These are phyloP conservation scores for Ceyx cyanopectus DNA, from an alignment of 2,113 vertebrate species.

Conservation along the genomic window DNA sequence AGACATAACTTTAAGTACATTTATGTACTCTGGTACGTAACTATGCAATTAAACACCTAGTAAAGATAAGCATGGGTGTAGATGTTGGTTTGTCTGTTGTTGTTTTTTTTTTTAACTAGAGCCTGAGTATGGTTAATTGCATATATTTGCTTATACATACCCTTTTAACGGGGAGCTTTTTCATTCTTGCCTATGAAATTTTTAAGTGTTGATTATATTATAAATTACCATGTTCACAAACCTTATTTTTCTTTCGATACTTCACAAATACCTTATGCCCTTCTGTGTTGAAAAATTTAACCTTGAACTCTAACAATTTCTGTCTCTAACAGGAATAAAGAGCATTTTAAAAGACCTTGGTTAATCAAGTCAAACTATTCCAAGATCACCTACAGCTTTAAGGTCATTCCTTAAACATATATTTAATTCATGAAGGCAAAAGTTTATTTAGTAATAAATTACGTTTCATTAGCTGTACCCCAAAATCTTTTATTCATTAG, in stretches of 20 bases:
- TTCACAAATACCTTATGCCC: not conserved
- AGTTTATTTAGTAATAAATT: not conserved
- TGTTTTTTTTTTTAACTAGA: not conserved
- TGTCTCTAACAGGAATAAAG: not conserved
- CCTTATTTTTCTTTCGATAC: not conserved
- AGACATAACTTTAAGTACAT: not conserved
- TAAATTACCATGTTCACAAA: not conserved
- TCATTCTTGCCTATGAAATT: not conserved
- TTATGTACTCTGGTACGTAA: not conserved
- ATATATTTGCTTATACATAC: not conserved
- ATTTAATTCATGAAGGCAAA: not conserved
- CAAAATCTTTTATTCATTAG: conserved; percentile 2
- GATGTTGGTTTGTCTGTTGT: too few species aligned
- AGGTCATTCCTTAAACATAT: conserved; percentile 14
- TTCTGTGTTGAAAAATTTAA: not conserved
- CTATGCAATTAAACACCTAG: not conserved
- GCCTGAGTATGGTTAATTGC: not conserved
- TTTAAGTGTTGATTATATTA: not conserved
- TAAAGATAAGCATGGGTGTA: not conserved
- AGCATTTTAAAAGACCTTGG: not conserved
- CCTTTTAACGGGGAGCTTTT: not conserved
- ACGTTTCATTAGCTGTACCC: not conserved
- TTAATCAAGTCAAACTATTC: not conserved
- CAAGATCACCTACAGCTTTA: not conserved
- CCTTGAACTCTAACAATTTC: not conserved